Base-by-base conservation (phyloP, 2,888 invertebrate genomes). In the Plebejus melissa region DNA sequence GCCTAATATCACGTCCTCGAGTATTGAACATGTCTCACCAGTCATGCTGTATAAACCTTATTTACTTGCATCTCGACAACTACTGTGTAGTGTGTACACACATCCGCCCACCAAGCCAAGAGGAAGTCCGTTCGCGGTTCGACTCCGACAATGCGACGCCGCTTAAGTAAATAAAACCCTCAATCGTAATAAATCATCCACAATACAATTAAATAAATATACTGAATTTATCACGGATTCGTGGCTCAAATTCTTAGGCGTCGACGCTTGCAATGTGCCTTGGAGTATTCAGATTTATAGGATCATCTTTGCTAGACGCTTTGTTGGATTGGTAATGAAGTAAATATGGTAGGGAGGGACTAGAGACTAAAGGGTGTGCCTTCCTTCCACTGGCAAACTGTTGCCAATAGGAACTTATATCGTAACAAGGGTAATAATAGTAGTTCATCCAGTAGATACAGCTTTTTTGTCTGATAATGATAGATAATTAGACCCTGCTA, bases 161-260 rank as follows among this genome's bases (percentile, higher is more conserved):
- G 32, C 16, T 32, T 36, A 16, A 65, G 65, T 65, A 65, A 65
- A 65, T 65, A 65, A 65, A 65, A 65, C 13, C 65, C 36, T 36
- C 16, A 36, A 32, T 5, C 0, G 16, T 32, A 36, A 65, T 65
- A 32, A 36, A 65, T 65, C 32, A 65, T 65, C 13, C 11, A 28
- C 11, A 11, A 60, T 60, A 28, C 28, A 60, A 60, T 60, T 28
- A 28, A 60, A 28, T 60, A 54, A 54, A 54, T 54, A 54, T 54
- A 16, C 4, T 4, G 54, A 54, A 54, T 54, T 54, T 54, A 54
- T 54, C 50, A 13, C 50, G 50, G 50, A 0, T 50, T 50, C 16
- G 54, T 54, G 54, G 1, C 54, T 16, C 54, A 54, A 13, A 54
- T 54, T 54, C 54, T 54, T 54, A 16, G 54, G 54, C 54, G 54